A percentile compares a stretch with the other conserved stretches of the same genome.
Conservation (phyloP, 2,888 invertebrate genomes). For the Melanotus villosus region DNA sequence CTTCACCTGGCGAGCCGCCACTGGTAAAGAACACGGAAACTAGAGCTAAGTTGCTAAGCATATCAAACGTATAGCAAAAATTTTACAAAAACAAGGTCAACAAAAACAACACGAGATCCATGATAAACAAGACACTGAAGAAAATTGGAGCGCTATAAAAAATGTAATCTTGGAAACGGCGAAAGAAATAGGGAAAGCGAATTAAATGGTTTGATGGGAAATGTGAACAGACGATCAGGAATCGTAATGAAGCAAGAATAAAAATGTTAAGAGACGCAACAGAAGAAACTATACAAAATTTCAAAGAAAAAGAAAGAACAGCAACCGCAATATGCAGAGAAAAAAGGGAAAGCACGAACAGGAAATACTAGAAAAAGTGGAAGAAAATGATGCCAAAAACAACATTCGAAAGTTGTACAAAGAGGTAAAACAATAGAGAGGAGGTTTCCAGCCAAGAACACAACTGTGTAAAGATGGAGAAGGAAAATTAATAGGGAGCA, state of each 20-base stretch:
- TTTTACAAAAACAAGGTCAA: too few relatives aligned
- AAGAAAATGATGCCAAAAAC: background rate
- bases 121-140: background rate
- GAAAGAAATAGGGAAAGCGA: background rate
- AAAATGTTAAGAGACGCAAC: background rate
- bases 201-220: background rate
- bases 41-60: too few relatives aligned
- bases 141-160: background rate
- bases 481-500: background rate
- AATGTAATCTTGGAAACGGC: conserved; percentile 1
- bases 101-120: too few relatives aligned
- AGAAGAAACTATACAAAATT: background rate
- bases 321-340: background rate
- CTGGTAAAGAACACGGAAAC: too few relatives aligned
- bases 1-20: too few relatives aligned
- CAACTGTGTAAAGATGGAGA: background rate
- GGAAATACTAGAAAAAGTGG: background rate
- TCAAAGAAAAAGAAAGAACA: too few relatives aligned
- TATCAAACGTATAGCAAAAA: too few relatives aligned
- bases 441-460: background rate
- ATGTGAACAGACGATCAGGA: background rate
- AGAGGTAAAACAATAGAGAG: background rate
- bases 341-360: background rate
- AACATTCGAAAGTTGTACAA: background rate
- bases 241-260: background rate